Evolutionary conservation across 2,888 invertebrate species (phyloP), one percentile per base, ranked within the genome.

Genomic region (Apeira syringaria): DNA sequence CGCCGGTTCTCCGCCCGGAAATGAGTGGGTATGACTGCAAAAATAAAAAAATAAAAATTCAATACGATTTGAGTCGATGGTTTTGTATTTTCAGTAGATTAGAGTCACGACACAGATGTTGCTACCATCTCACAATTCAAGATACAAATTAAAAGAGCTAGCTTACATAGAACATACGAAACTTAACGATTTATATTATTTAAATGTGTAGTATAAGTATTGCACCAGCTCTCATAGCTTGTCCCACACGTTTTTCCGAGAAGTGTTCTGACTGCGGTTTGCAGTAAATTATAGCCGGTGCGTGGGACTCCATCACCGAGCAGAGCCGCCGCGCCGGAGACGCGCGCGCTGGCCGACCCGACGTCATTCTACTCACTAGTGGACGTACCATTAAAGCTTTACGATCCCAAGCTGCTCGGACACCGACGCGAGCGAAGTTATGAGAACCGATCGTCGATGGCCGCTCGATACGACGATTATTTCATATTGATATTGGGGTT

Each of bases 241-340:
- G 31, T 13, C n/a, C 44, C 43, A 41, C 39, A 20, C 6, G 6
- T 27, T 39, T 31, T 74, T 74, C 73, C 61, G 41, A 64, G 74
- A 74, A 74, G 47, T n/a, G n/a, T 45, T 40, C 40, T 52, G 33
- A 22, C 43, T 51, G 42, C 47, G 56, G 54, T 52, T 39, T 50
- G 50, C 58, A 49, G 56, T 60, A 56, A 68, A 64, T 59, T 59
- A 64, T 61, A 40, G 32, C 47, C 43, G 26, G 39, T 10, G 50
- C 51, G 56, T 53, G 53, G 51, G 46, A 36, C 40, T 36, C 24
- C 47, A 42, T 34, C 24, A 34, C 36, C 20, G 17, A 17, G 5
- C 17, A n/a, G n/a, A n/a, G 20, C 18, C 18, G 18, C 18, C 18
- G 18, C 18, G 15, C 17, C 17, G 17, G 1, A 17, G 17, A 4